Evolutionary conservation across 2,888 invertebrate species (phyloP).

Genomic region (Drosophila nigricruria): DNA sequence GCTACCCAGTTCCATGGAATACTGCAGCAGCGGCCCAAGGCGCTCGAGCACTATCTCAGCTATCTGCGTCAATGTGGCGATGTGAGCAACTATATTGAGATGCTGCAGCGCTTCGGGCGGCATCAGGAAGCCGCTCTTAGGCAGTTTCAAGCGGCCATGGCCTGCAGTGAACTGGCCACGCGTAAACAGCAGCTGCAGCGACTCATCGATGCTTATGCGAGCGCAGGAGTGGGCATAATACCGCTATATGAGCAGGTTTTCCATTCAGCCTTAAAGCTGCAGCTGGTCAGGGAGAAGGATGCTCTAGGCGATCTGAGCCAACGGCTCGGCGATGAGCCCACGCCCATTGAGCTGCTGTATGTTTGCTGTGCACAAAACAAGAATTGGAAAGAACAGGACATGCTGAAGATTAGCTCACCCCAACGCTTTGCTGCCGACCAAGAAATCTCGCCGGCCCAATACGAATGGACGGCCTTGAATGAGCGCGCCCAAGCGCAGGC

Average conservation of each 20-base stretch:
- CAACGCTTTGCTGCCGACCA: slow-evolving; percentile 81
- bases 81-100: slow-evolving; percentile 86
- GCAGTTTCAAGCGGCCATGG: slow-evolving; percentile 84
- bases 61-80: slow-evolving; percentile 89
- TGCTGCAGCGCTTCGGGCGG: slow-evolving; percentile 90
- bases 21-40: slow-evolving; percentile 89
- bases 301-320: slow-evolving; percentile 47
- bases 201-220: slow-evolving; percentile 68
- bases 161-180: slow-evolving; percentile 78
- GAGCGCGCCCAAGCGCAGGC: slow-evolving; percentile 85
- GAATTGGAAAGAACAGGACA: slow-evolving; percentile 83
- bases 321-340: slow-evolving; percentile 62
- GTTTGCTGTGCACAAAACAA: slow-evolving; percentile 80
- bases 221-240: slow-evolving; percentile 64
- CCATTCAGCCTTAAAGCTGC: slow-evolving; percentile 74
- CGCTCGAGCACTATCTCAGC: slow-evolving; percentile 90
- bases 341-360: slow-evolving; percentile 83
- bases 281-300: slow-evolving; percentile 74
- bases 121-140: slow-evolving; percentile 88
- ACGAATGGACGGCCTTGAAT: slow-evolving; percentile 90
- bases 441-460: slow-evolving; percentile 88
- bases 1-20: slow-evolving; percentile 89
- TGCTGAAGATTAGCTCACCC: slow-evolving; percentile 75
- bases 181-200: slow-evolving; percentile 77
- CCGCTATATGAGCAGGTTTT: slow-evolving; percentile 81